Evolutionary conservation across 2,113 vertebrate species (phyloP), one percentile per base, ranked within the genome.

Genomic region (Albula glossodonta): DNA sequence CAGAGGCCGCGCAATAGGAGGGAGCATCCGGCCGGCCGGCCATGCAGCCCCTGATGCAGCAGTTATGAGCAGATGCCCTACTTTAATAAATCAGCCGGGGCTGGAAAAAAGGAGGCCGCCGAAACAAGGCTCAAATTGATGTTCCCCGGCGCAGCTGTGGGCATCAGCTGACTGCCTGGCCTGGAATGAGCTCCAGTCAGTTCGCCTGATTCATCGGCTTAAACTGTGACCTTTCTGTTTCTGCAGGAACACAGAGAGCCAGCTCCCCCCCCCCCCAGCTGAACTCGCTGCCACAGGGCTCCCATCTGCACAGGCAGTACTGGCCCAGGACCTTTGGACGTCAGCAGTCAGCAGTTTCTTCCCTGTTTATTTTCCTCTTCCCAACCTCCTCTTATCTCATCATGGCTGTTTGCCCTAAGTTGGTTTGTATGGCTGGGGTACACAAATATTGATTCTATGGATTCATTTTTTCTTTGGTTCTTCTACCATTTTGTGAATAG

Each of bases 61-160:
- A 96, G 96, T 96, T 95, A 95, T 95, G 91, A 95, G 92, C 96
- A 94, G 93, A 95, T 95, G 96, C 93, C 95, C 94, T 90, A 96
- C 92, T 95, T 94, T 94, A 85, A 88, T 90, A 95, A 95, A 95
- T 95, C 94, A 94, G 85, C 56, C 82, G 89, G 94, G 93, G 92
- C 94, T 87, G 88, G 90, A 90, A 91, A 88, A 89, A 41, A 81
- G 87, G 86, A 92, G 87, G 90, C 83, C 9, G 50, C 79, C 87
- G 92, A 94, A 93, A 93, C 31, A 93, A 94, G 94, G 92, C 94
- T 93, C 88, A 94, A 93, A 96, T 95, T 94, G 94, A 95, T 94
- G 94, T 93, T 93, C 92, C 17, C 90, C 93, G 91, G 90, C 95
- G 93, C 96, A 96, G 96, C 95, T 94, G 96, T 90, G 0, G 86